Base-by-base conservation (phyloP, 2,888 invertebrate species). In the Argyresthia goedartella region DNA sequence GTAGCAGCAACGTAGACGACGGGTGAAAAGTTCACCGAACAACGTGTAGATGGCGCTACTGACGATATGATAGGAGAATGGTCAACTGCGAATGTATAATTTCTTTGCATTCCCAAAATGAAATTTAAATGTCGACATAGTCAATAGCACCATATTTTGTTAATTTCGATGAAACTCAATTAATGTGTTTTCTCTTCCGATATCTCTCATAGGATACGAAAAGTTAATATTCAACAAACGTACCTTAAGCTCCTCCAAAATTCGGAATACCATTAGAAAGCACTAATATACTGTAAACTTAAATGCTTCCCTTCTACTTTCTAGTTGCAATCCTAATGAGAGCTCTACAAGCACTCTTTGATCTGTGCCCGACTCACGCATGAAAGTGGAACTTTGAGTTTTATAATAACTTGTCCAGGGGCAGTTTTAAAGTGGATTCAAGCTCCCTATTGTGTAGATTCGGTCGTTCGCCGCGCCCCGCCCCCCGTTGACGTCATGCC, bases 401-500 rank as follows among this genome's bases (percentile, higher is more conserved):
- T 49, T 49, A 8, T 49, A 0, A 14, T 6, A 25, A 25, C 25
- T 25, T 25, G 25, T 25, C 25, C 25, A 25, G 25, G 6, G 25
- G 25, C 25, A 25, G 2, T 4, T 25, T 25, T 25, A 25, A 25
- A 25, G 25, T 25, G 25, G 25, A 25, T 2, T 25, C 25, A 25
- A 25, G 25, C 53, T 10, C 43, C 36, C 25, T 33, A 25, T 25
- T 33, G 48, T 55, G 57, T 54, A 57, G 57, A 47, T 55, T 66
- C 67, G 76, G 76, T 79, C 76, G 73, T 58, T 69, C 76, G 65
- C 74, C 78, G 69, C 41, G 14, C 64, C 56, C 64, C 56, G 70
- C 70, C 74, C 73, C 77, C 13, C 56, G 50, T 72, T 81, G 82
- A 81, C 85, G 85, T 82, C 82, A 81, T 69, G 55, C 58, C 56